Base-by-base conservation (phyloP, 2,888 invertebrate species). In the Campoplex capitator region DNA sequence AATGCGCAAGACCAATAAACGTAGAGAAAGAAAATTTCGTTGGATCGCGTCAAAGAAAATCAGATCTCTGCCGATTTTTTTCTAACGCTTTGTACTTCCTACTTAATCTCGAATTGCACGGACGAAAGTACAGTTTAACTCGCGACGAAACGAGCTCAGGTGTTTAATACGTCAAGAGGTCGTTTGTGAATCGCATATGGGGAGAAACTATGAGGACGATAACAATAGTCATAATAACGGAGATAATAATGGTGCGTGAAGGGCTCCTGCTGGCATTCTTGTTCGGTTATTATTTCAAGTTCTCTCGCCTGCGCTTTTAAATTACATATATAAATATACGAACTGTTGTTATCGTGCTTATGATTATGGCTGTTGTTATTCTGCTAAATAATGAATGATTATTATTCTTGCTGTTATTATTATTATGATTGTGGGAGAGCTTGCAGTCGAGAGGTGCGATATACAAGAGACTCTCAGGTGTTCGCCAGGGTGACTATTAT, bases 401-500 rank as follows among this genome's bases (percentile, higher is more conserved):
- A 54, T 70, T 65, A 42, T 83, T 62, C 54, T 77, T 48, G 51
- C 74, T 58, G 65, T 70, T 51, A 65, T 54, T 42, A 23, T 51
- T 45, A 56, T 73, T 67, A 67, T 81, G 78, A 77, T 82, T 51
- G 67, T 71, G 32, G 48, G n/a, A 85, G 58, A 76, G 65, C 16
- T 73, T n/a, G 18, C 73, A 35, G 54, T 62, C 13, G 45, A 81
- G 65, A 81, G 51, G 48, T 62, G 76, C 76, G 75, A 81, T 75
- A 76, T 58, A 81, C 68, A 54, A 67, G 79, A 62, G 73, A 71
- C 70, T 68, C 74, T 74, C 86, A 84, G 83, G 85, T 85, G 83
- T 75, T 81, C 54, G 81, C 76, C 76, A 51, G 76, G 74, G 79
- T 62, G 70, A 79, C 84, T 84, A 86, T 88, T 88, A 86, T 79